These are phyloP conservation scores for Pitta sordida DNA, from an alignment of 2,113 vertebrate species.

Conservation along the genomic window DNA sequence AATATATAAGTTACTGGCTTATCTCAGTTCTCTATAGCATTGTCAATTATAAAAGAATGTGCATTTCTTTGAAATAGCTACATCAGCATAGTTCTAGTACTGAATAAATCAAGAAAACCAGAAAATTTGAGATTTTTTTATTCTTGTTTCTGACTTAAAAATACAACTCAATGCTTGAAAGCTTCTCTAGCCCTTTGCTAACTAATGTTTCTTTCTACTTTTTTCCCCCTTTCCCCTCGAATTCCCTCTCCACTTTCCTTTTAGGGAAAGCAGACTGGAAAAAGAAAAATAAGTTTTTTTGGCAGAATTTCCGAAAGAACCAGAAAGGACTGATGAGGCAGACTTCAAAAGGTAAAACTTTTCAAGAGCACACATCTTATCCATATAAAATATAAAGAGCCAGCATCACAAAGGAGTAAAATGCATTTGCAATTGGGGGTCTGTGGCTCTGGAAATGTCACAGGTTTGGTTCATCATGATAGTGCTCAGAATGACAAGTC, in stretches of 20 bases:
- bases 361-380: not conserved
- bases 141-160: slow-evolving; percentile 10
- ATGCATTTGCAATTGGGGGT: not conserved
- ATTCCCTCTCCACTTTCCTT: not conserved
- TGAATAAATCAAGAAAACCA: not conserved
- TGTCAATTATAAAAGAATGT: slow-evolving; percentile 10
- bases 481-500: not conserved
- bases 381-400: not conserved
- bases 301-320: slow-evolving; percentile 96
- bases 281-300: slow-evolving; percentile 98
- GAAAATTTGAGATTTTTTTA: not conserved
- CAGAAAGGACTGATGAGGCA: slow-evolving; percentile 90
- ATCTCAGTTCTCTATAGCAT: not conserved
- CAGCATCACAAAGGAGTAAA: not conserved
- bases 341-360: slow-evolving; percentile 87
- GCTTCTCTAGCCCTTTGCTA: not conserved
- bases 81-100: not conserved
- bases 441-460: not conserved
- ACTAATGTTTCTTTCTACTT: slow-evolving; percentile 50
- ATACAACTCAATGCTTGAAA: not conserved
- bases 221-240: not conserved
- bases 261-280: slow-evolving; percentile 94
- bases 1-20: slow-evolving; percentile 4
- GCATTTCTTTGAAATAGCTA: slow-evolving; percentile 33
- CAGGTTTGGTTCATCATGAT: not conserved